Evolutionary conservation across 2,888 invertebrate species (phyloP), one percentile per base, ranked within the genome.

Genomic region (Lathronympha strigana): DNA sequence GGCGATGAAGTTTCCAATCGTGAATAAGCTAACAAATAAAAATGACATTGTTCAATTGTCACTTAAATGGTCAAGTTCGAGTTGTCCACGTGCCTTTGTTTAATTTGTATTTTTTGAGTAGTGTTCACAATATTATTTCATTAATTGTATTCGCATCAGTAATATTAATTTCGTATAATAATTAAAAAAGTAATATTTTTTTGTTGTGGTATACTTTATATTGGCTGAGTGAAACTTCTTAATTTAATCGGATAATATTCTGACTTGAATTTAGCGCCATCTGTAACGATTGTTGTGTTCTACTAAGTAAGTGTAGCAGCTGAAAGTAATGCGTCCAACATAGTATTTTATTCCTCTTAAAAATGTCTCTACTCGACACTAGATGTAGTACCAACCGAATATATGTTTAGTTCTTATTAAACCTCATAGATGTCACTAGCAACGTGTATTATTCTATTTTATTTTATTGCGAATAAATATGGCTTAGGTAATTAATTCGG

Each of bases 1-100:
- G n/a, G n/a, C 50, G 43, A n/a, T 25, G 43, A 64, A 64, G 64
- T 64, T 64, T 58, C n/a, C 33, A 38, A 54, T 49, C 36, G 17
- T 38, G 36, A 49, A 21, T 13, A 9, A 8, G n/a, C 19, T 33
- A 19, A 19, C 49, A 47, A 47, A 43, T 50, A 38, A n/a, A 45
- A 28, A 28, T 38, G 63, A 55, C 43, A 11, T 40, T 19, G 9
- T 15, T 23, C 43, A 19, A 15, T 31, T 64, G 50, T 58, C 51
- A 57, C 21, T 43, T 43, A 17, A 23, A 4, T n/a, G 25, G 61
- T 43, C 61, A 57, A 57, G 31, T 45, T 45, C 40, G 55, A 57
- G 43, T 47, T n/a, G 5, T 6, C n/a, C n/a, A 11, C 0, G 36
- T n/a, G 17, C 17, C 17, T 13, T 36, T 36, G 13, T 5, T n/a